A percentile compares a stretch with the other conserved stretches of the same genome.
Evolutionary conservation across 2,888 invertebrate species (phyloP).

Genomic region (Nomada ruficornis): DNA sequence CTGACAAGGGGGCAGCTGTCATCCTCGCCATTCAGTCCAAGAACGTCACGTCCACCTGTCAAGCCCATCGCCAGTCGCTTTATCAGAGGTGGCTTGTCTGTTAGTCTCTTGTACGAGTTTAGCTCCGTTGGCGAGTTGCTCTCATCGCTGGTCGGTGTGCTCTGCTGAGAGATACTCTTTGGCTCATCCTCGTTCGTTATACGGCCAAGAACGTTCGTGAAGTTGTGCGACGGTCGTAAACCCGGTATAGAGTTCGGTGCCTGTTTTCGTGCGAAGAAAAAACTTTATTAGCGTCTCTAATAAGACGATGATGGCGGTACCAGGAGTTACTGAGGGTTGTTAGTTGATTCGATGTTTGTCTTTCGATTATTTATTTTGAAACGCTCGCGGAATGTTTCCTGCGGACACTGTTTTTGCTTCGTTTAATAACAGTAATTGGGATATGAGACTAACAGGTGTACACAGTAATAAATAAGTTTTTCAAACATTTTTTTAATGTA

Average conservation of each 20-base stretch:
- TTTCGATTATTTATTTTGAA: no score
- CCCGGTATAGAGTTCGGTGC: conserved; percentile 89
- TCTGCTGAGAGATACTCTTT: conserved; percentile 85
- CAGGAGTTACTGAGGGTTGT: not conserved
- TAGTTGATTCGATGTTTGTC: no score
- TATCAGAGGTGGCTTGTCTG: conserved; percentile 92
- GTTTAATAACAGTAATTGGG: no score
- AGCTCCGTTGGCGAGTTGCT: conserved; percentile 95
- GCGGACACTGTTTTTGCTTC: no score
- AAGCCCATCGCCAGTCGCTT: conserved; percentile 92
- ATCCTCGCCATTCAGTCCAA: conserved; percentile 86
- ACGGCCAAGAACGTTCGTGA: conserved; percentile 84
- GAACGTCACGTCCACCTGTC: conserved; percentile 84
- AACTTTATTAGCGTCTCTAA: not conserved
- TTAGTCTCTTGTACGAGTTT: conserved; percentile 92
- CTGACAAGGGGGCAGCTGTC: conserved; percentile 92
- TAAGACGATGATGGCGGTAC: not conserved
- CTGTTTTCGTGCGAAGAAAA: conserved; percentile 57
- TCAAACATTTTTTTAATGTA: no score
- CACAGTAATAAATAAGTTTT: no score
- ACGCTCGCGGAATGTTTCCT: no score
- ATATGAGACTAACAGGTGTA: no score
- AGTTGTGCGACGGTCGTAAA: conserved; percentile 87
- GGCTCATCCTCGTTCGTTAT: conserved; percentile 80
- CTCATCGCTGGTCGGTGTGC: conserved; percentile 91